Conservation (phyloP, 2,888 invertebrate species). For the Leucozona laternaria region DNA sequence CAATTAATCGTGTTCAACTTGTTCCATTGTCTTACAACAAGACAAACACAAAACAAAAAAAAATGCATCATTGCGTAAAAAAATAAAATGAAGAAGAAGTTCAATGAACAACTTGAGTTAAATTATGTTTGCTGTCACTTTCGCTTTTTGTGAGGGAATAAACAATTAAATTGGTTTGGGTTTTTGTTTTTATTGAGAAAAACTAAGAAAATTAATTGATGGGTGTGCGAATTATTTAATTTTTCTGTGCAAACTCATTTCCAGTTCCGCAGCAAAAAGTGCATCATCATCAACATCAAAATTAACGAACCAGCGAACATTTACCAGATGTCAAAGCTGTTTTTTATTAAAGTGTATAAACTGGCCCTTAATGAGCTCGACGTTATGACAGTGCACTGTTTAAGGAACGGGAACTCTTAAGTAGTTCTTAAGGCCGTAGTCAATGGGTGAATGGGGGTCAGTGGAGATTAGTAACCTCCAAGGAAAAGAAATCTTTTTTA, state of each 20-base stretch:
- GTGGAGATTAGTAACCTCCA: no score
- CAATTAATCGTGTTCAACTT: conserved; percentile 40
- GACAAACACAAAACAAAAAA: not conserved
- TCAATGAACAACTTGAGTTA: conserved; percentile 62
- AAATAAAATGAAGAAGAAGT: conserved; percentile 19
- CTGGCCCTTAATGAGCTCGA: conserved; percentile 31
- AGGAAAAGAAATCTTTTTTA: no score
- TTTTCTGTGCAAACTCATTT: conserved; percentile 27
- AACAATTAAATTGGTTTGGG: conserved; percentile 32
- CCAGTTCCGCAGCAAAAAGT: conserved; percentile 39
- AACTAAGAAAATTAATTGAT: conserved; percentile 37
- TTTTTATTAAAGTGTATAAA: conserved; percentile 23
- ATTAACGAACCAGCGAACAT: conserved; percentile 11
- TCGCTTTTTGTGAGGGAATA: conserved; percentile 52
- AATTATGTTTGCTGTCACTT: conserved; percentile 47
- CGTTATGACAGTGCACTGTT: conserved; percentile 23
- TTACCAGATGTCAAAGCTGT: conserved; percentile 32
- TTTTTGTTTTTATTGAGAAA: conserved; percentile 7
- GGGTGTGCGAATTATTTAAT: conserved; percentile 52
- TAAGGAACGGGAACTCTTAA: not conserved
- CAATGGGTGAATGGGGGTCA: not conserved
- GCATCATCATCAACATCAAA: conserved; percentile 46
- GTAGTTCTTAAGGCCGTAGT: not conserved
- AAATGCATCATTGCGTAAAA: conserved; percentile 61
- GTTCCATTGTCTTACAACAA: conserved; percentile 47